Base-by-base conservation (phyloP, 2,113 vertebrate species). In the Daubentonia madagascariensis region DNA sequence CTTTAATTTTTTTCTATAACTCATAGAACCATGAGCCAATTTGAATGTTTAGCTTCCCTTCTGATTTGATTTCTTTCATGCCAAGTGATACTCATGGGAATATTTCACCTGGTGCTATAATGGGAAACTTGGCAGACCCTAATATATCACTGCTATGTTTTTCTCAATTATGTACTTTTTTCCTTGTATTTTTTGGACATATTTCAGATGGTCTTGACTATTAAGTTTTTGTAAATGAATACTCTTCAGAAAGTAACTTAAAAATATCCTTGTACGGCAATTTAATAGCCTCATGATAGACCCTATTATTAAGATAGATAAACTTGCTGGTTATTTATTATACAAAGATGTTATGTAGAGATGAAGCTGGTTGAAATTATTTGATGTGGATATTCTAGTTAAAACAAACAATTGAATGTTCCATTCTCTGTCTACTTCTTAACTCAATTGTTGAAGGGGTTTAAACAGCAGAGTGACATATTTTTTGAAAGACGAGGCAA, bases 181-280 rank as follows among this genome's bases (percentile, higher is more conserved):
- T 93, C 87, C 45, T 91, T 98, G 93, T 98, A 88, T 30, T 73
- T 97, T 92, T 94, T 98, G 96, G 98, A 98, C 12, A 90, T 79
- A 93, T 98, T 98, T 98, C 98, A 98, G 93, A 92, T 95, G 89
- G 37, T 89, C 87, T 97, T 98, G 96, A 98, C 89, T 93, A 98
- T 97, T 94, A 97, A 79, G 59, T 79, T 72, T 28, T 91, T 95
- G 81, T 89, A 98, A 98, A 97, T 67, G 88, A 93, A 94, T 93
- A 93, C 92, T 96, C 75, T 75, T 98, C 48, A 87, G 94, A 97
- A 97, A 98, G 61, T 94, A 97, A 95, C 52, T 80, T 94, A 92
- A 89, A 80, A 45, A 59, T 98, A 96, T 95, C 95, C 59, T 73
- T 98, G 14, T 73, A 95, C 23, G 91, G 68, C 48, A 70, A 96